Base-by-base conservation (phyloP, 1,140 invertebrate species). In the Trichogramma pretiosum region DNA sequence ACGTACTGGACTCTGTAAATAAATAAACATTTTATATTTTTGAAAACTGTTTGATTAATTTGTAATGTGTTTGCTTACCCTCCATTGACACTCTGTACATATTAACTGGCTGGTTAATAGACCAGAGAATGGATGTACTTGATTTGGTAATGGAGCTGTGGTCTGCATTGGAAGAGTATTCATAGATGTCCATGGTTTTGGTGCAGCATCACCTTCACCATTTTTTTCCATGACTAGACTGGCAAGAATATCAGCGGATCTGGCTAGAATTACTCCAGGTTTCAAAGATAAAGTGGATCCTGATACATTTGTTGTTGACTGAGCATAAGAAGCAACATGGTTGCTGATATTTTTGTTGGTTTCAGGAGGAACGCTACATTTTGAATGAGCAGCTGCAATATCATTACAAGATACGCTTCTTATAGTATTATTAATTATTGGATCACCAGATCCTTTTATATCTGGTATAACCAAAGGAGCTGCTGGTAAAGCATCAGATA, bases 41-140 rank as follows among this genome's bases (percentile, higher is more conserved):
- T 23, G 44, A 36, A 28, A 36, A 37, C 28, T 54, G 26, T 23
- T 46, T 24, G 45, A 14, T 57, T 44, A 22, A 52, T 37, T 24
- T 21, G 18, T 19, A 41, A 38, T 24, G 32, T 9, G 28, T 39
- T 21, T 50, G 52, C 48, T 57, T 61, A 86, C 84, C 75, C 88
- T 89, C 64, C 79, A 80, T 14, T 79, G 79, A 70, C 89, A 93
- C 22, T 79, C 77, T 19, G 81, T 83, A 65, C 90, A 93, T 48
- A 84, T 77, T 28, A 91, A 76, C 62, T 91, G 84, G 57, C 84
- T 88, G 50, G 88, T 88, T 44, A 91, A 74, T n/a, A 88, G 80
- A 9, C 89, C 89, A 54, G 78, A 77, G 59, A 87, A 87, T 5
- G 85, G 85, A 69, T 82, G 78, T 3, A 58, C 57, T 55, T 70